A percentile compares a stretch with the other conserved stretches of the same genome.
Evolutionary conservation across 2,888 invertebrate species (phyloP).

Genomic region (Hetaerina titia): DNA sequence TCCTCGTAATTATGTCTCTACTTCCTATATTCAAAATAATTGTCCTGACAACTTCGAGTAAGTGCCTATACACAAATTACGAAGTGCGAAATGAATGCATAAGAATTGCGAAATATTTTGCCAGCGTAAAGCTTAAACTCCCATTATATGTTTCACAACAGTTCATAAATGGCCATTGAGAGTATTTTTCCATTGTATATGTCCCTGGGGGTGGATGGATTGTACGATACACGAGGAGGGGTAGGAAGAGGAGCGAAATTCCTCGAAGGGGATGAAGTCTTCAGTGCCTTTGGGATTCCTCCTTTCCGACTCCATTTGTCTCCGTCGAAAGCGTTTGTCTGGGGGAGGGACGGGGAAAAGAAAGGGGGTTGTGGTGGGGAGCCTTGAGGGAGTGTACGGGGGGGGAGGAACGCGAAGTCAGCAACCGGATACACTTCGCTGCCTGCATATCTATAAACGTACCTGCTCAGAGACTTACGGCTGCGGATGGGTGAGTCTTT

Average conservation of each 20-base stretch:
- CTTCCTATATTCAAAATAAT: too few relatives aligned
- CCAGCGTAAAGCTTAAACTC: background rate
- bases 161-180: background rate
- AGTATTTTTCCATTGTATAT: background rate
- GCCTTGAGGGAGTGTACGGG: background rate
- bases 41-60: too few relatives aligned
- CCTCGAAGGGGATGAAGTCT: background rate
- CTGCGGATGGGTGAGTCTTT: background rate
- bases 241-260: background rate
- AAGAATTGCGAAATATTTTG: background rate
- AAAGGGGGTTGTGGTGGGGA: background rate
- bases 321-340: background rate
- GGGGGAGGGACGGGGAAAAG: background rate
- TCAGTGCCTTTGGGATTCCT: constrained; percentile 29
- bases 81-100: background rate
- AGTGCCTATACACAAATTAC: too few relatives aligned
- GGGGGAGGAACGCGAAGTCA: background rate
- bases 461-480: background rate
- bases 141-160: constrained; percentile 1
- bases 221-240: background rate
- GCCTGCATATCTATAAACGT: background rate
- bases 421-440: constrained; percentile 28
- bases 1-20: too few relatives aligned
- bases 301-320: constrained; percentile 37
- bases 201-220: background rate